phyloP scores from a whole-genome alignment of 2,113 vertebrate genomes.

The Turnix velox region DNA sequence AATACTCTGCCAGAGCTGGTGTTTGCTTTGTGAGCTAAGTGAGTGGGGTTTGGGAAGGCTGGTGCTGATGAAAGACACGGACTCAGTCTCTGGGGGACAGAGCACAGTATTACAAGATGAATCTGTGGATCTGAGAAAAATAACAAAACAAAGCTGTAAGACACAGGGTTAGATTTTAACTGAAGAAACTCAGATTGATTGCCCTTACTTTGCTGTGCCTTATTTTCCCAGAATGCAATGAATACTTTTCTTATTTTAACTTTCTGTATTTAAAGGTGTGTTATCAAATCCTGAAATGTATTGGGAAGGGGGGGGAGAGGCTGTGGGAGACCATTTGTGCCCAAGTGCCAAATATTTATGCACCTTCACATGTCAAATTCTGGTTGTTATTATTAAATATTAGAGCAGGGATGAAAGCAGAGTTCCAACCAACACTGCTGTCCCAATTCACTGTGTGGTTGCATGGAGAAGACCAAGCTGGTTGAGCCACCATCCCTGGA shows the following conservation, averaged over 20 bases:
- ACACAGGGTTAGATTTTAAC: constrained; percentile 1
- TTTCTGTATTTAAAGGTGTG: background rate
- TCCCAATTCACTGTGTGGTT: background rate
- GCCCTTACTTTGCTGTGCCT: background rate
- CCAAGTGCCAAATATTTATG: background rate
- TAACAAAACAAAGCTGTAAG: constrained; percentile 37
- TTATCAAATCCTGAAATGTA: background rate
- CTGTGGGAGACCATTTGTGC: background rate
- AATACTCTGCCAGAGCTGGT: constrained; percentile 43
- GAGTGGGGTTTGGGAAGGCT: constrained; percentile 49
- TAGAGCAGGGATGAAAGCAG: background rate
- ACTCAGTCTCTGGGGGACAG: background rate
- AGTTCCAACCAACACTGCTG: background rate
- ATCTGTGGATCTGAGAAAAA: constrained; percentile 36
- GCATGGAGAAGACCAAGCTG: no score
- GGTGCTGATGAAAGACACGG: constrained; percentile 41
- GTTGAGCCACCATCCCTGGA: no score
- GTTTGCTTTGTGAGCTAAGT: constrained; percentile 53
- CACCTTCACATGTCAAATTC: background rate
- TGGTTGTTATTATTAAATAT: background rate
- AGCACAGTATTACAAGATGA: constrained; percentile 35
- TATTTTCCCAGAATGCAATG: background rate
- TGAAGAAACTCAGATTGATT: background rate
- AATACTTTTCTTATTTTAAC: background rate
- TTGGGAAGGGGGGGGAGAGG: background rate